These are phyloP conservation scores for Philonicus albiceps DNA, from an alignment of 2,888 invertebrate genomes.

Conservation along the genomic window DNA sequence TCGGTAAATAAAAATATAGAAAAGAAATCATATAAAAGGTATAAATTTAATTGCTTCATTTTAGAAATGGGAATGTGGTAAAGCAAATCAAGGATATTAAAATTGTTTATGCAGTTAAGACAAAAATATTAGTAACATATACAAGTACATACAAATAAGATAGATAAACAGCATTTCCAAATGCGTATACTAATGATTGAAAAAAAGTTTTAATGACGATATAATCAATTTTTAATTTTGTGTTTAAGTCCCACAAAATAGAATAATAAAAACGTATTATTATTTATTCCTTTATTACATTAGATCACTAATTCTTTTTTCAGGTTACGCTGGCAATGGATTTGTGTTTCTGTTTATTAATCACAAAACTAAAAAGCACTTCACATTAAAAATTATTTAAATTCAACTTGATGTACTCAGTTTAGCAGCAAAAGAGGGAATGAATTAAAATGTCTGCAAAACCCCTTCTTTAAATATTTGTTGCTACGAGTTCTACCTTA, in stretches of 20 bases:
- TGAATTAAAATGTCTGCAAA: neutral
- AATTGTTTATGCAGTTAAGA: too few relatives aligned
- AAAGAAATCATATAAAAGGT: too few relatives aligned
- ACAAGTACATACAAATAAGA: too few relatives aligned
- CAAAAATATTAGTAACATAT: too few relatives aligned
- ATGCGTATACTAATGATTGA: too few relatives aligned
- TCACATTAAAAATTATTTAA: neutral
- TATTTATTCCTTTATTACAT: neutral
- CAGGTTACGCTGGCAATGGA: neutral
- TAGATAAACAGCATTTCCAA: too few relatives aligned
- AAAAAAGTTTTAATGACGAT: too few relatives aligned
- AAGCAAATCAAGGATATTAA: too few relatives aligned
- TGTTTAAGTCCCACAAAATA: neutral
- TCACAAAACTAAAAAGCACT: neutral
- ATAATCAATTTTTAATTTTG: neutral
- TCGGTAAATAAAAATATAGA: too few relatives aligned
- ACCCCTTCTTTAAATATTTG: neutral
- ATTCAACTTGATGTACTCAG: neutral
- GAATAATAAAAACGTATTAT: neutral
- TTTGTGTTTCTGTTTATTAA: neutral
- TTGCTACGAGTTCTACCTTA: neutral
- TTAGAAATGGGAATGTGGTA: too few relatives aligned
- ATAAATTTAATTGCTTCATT: too few relatives aligned
- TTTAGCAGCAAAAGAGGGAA: neutral
- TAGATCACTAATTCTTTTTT: neutral